These are phyloP conservation scores for Acrocyrtus sp. DNA, from an alignment of 2,888 invertebrate genomes.

Conservation along the genomic window DNA sequence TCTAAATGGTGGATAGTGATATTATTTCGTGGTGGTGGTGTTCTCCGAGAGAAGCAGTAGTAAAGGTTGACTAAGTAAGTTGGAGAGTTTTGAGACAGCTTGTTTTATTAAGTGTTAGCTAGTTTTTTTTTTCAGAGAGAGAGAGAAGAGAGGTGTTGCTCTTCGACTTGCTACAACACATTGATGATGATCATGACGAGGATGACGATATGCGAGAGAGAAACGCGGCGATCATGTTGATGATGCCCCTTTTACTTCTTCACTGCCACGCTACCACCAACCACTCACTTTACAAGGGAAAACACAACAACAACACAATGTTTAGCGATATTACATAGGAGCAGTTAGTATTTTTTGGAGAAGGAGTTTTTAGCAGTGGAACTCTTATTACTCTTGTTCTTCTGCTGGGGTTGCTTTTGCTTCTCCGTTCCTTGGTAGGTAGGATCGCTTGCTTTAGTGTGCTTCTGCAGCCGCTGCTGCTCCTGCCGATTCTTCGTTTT, in stretches of 20 bases:
- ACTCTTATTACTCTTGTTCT: no score
- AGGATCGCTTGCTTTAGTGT: not conserved
- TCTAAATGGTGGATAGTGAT: no score
- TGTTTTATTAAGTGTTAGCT: slow-evolving; percentile 52
- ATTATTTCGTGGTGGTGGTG: no score
- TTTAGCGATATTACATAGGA: no score
- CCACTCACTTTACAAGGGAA: not conserved
- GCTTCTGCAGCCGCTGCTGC: not conserved
- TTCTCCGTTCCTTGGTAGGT: no score
- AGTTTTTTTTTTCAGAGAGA: no score
- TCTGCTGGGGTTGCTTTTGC: no score
- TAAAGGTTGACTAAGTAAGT: slow-evolving; percentile 18
- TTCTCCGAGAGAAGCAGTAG: no score
- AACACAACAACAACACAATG: slow-evolving; percentile 4
- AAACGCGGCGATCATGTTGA: slow-evolving; percentile 16
- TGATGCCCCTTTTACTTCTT: slow-evolving; percentile 40
- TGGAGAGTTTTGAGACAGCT: slow-evolving; percentile 48
- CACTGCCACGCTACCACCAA: not conserved
- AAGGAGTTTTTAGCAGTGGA: no score
- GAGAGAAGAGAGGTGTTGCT: slow-evolving; percentile 44
- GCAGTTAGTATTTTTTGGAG: no score
- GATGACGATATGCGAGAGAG: no score
- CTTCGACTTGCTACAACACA: slow-evolving; percentile 46
- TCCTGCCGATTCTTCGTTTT: no score
- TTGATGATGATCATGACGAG: slow-evolving; percentile 35